Evolutionary conservation across 1,140 invertebrate genomes (phyloP).

Genomic region (Hormaphis cornu): DNA sequence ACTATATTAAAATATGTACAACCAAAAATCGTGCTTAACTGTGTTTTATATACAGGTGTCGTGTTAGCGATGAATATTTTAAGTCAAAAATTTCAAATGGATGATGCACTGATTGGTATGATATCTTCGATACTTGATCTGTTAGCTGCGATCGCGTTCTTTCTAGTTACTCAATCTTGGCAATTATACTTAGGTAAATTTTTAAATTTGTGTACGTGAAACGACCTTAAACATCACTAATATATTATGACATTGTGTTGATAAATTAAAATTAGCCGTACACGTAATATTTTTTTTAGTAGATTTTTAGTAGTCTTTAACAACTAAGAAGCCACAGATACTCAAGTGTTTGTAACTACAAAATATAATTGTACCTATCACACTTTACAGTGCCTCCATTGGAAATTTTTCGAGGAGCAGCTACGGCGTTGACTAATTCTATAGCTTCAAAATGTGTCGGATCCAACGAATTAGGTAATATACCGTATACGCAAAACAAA

Average conservation of each 20-base stretch:
- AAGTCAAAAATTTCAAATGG: slow-evolving; percentile 33
- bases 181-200: slow-evolving; percentile 35
- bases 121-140: slow-evolving; percentile 35
- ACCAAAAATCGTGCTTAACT: background rate
- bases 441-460: slow-evolving; percentile 30
- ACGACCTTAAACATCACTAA: too few relatives aligned
- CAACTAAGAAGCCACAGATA: too few relatives aligned
- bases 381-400: slow-evolving; percentile 26
- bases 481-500: background rate
- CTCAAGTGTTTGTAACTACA: too few relatives aligned
- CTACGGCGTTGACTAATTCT: background rate
- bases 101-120: slow-evolving; percentile 35
- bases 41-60: slow-evolving; percentile 31
- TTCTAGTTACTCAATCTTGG: slow-evolving; percentile 32
- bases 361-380: background rate
- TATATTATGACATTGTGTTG: too few relatives aligned
- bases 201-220: background rate
- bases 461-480: slow-evolving; percentile 15
- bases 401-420: slow-evolving; percentile 24
- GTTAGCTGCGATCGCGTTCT: slow-evolving; percentile 32
- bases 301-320: too few relatives aligned
- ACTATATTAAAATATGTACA: background rate
- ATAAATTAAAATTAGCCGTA: too few relatives aligned
- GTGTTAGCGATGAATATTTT: slow-evolving; percentile 35
- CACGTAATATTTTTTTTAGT: too few relatives aligned